Evolutionary conservation across 2,888 invertebrate species (phyloP).

Genomic region (Pristionchus entomophagus): DNA sequence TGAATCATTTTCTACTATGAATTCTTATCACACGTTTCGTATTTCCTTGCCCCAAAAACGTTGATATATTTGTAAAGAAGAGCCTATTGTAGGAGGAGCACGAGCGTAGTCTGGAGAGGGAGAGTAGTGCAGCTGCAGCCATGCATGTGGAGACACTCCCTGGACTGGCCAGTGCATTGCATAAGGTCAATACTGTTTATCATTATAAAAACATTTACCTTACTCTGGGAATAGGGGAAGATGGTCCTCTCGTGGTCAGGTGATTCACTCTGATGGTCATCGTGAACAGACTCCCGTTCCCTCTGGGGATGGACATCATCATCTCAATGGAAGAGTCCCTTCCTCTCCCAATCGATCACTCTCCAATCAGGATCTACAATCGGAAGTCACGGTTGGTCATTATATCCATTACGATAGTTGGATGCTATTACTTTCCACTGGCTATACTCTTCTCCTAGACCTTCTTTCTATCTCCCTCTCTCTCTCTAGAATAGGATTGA

Average conservation of each 20-base stretch:
- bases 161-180: slow-evolving; percentile 69
- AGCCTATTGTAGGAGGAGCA: background rate
- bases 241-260: background rate
- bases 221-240: no score
- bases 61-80: no score
- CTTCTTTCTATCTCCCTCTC: background rate
- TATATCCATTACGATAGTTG: background rate
- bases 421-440: background rate
- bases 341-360: slow-evolving; percentile 31
- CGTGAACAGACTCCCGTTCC: slow-evolving; percentile 42
- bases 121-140: slow-evolving; percentile 48
- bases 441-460: background rate
- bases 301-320: background rate
- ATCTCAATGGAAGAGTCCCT: slow-evolving; percentile 5
- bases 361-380: slow-evolving; percentile 39
- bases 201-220: no score
- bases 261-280: slow-evolving; percentile 13
- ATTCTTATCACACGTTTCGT: no score
- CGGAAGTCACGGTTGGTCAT: slow-evolving; percentile 44
- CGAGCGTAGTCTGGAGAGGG: slow-evolving; percentile 14
- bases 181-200: slow-evolving; percentile 60
- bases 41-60: no score
- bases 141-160: slow-evolving; percentile 70
- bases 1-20: no score
- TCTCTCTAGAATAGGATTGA: background rate